Base-by-base conservation (phyloP, 2,113 vertebrate species). In the Bettongia penicillata region DNA sequence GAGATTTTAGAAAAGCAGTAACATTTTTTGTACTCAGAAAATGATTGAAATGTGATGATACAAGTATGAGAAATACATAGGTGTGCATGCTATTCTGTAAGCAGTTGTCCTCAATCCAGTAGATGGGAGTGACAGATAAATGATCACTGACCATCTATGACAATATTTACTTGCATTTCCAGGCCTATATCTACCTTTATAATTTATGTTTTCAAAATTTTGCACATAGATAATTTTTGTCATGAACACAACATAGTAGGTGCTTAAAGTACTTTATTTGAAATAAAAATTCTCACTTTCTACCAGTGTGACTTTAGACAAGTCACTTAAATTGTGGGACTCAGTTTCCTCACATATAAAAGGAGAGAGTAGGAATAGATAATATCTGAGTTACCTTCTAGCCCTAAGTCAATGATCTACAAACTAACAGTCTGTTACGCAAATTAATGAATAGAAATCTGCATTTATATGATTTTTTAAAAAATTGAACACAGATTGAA, bases 1-100 rank as follows among this genome's bases (percentile, higher is more conserved):
- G 48, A 93, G 23, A 3, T 91, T 57, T 48, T 91, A 23, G 48
- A 96, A 96, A 90, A 47, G 25, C n/a, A 22, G 91, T 91, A 90
- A 50, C 23, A 91, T 94, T 93, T 93, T 43, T 90, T n/a, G 37
- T 93, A 95, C 24, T 52, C 28, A 55, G 92, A 96, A 55, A 91
- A 25, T 50, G 47, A 90, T 57, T 93, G 43, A 92, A 95, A 93
- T 19, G 23, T 50, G 84, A 16, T 92, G 28, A 93, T 77, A 31
- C 68, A 96, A 91, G 24, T 37, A 84, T 84, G 68, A 84, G n/a
- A 84, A 84, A 84, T 23, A 43, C n/a, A 19, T 43, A 19, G 68
- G n/a, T 43, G n/a, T 84, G 16, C 43, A 16, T 57, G 3, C 2
- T 91, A 48, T 50, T 77, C 10, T 89, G 0, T 6, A 25, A 3